Evolutionary conservation across 1,140 invertebrate genomes (phyloP).

Genomic region (Drosophila sechellia): DNA sequence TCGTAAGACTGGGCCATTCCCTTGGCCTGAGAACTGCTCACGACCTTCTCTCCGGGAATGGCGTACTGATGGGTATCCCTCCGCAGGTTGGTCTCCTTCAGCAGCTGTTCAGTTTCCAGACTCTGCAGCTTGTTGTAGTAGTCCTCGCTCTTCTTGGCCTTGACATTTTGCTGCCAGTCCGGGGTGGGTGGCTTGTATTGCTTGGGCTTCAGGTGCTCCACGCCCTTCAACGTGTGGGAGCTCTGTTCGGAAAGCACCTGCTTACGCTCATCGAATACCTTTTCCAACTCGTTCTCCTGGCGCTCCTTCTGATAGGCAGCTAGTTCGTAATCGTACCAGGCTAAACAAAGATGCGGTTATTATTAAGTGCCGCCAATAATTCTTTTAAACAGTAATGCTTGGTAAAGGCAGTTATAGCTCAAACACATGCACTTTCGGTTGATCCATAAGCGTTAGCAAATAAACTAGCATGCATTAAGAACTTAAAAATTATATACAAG

Average conservation of each 20-base stretch:
- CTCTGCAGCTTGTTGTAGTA: slow-evolving; percentile 93
- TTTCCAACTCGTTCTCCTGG: slow-evolving; percentile 93
- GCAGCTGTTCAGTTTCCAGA: slow-evolving; percentile 92
- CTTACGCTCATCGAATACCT: slow-evolving; percentile 93
- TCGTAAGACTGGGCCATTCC: slow-evolving; percentile 94
- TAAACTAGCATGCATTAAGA: slow-evolving; percentile 10
- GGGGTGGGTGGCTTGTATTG: slow-evolving; percentile 89
- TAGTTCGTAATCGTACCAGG: slow-evolving; percentile 96
- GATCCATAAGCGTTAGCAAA: slow-evolving; percentile 12
- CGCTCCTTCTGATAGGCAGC: slow-evolving; percentile 93
- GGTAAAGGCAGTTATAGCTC: slow-evolving; percentile 11
- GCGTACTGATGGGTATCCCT: slow-evolving; percentile 92
- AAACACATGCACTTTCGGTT: slow-evolving; percentile 25
- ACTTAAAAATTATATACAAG: slow-evolving; percentile 31
- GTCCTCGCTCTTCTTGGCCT: slow-evolving; percentile 92
- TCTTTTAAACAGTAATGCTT: slow-evolving; percentile 2
- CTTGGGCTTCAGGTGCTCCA: slow-evolving; percentile 88
- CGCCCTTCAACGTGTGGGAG: slow-evolving; percentile 87
- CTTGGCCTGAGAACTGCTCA: slow-evolving; percentile 90
- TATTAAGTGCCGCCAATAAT: slow-evolving; percentile 10
- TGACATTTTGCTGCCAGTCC: slow-evolving; percentile 93
- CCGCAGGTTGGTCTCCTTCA: slow-evolving; percentile 91
- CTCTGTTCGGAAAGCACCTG: slow-evolving; percentile 88
- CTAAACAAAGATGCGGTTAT: slow-evolving; percentile 85
- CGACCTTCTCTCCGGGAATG: slow-evolving; percentile 92